Evolutionary conservation across 2,888 invertebrate species (phyloP).

Genomic region (Caenorhabditis becei): DNA sequence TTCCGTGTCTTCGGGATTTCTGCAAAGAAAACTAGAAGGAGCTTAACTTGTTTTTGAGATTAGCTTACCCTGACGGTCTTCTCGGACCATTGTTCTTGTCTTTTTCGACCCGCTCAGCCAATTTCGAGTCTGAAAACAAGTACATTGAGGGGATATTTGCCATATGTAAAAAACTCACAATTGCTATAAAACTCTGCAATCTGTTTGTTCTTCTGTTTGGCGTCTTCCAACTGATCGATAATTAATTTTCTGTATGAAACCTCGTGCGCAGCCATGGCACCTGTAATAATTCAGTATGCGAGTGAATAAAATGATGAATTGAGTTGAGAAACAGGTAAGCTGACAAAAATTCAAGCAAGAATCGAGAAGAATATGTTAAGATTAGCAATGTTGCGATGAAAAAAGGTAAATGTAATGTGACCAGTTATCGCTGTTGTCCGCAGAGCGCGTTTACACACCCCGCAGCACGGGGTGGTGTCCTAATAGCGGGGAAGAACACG

Average conservation of each 20-base stretch:
- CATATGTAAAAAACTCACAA: slow-evolving; percentile 32
- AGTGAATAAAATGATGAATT: slow-evolving; percentile 1
- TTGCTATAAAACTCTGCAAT: slow-evolving; percentile 22
- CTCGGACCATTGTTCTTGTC: background rate
- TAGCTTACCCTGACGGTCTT: background rate
- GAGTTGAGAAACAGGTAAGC: background rate
- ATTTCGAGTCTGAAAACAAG: slow-evolving; percentile 34
- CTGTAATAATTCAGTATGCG: background rate
- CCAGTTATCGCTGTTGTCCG: slow-evolving; percentile 11
- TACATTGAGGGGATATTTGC: background rate
- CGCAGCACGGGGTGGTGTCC: background rate
- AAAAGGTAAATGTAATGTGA: slow-evolving; percentile 12
- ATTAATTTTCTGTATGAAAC: slow-evolving; percentile 37
- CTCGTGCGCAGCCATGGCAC: slow-evolving; percentile 12
- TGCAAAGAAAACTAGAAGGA: slow-evolving; percentile 4
- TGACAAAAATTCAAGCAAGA: background rate
- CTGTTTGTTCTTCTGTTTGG: slow-evolving; percentile 21
- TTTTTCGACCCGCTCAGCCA: slow-evolving; percentile 25
- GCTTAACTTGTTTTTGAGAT: background rate
- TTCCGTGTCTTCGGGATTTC: slow-evolving; percentile 20
- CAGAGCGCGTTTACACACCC: slow-evolving; percentile 44
- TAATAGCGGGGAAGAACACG: no score
- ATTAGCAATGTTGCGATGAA: background rate
- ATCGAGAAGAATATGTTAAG: background rate
- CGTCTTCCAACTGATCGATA: slow-evolving; percentile 31